phyloP scores from a whole-genome alignment of 2,113 vertebrate genomes.

The Odocoileus virginianus region DNA sequence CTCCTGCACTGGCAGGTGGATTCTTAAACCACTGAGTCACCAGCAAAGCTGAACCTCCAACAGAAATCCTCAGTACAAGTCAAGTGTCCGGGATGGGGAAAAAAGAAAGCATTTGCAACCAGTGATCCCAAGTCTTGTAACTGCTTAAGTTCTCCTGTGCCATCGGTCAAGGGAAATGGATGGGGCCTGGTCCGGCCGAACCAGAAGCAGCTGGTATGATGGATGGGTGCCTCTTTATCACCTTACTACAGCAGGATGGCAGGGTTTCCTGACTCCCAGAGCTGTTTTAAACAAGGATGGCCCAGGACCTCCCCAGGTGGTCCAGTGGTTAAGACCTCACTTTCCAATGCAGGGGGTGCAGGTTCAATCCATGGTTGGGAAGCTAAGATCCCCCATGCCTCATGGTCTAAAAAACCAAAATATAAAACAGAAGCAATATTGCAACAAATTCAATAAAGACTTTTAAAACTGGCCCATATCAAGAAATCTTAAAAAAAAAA shows the following conservation, averaged over 20 bases:
- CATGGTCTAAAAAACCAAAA: background rate
- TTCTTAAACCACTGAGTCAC: background rate
- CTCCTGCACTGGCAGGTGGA: background rate
- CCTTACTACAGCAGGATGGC: background rate
- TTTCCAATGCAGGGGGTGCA: background rate
- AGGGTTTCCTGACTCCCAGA: background rate
- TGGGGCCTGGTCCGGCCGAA: background rate
- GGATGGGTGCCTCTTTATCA: too few relatives aligned
- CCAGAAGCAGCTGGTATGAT: background rate
- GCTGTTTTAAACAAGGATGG: background rate
- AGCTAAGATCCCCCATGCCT: background rate
- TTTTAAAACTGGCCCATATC: background rate
- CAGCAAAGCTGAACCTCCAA: background rate
- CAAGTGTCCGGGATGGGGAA: background rate
- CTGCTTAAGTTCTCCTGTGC: background rate
- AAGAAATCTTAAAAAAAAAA: background rate
- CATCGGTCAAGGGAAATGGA: background rate
- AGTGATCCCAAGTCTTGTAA: background rate
- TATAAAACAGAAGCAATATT: background rate
- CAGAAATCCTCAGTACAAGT: background rate
- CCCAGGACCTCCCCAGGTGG: background rate
- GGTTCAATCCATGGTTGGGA: background rate
- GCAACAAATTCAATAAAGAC: background rate
- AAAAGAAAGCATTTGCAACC: background rate
- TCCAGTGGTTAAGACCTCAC: background rate